Evolutionary conservation across 2,113 vertebrate species (phyloP).

Genomic region (Nibea albiflora): DNA sequence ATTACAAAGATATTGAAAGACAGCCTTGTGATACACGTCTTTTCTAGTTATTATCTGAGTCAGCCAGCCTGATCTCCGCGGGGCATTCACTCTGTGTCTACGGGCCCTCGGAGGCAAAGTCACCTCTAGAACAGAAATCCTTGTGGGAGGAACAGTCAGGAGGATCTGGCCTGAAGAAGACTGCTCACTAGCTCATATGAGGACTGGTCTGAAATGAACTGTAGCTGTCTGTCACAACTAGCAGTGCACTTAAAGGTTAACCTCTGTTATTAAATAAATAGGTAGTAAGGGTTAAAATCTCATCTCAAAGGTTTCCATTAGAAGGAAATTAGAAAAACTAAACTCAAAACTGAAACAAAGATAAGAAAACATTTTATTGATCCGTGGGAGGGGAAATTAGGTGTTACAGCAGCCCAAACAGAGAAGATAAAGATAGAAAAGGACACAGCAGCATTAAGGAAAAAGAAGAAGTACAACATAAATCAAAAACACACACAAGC

Average conservation of each 20-base stretch:
- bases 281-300: neutral
- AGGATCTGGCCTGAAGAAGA: neutral
- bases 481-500: neutral
- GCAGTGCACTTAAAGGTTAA: neutral
- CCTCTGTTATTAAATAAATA: neutral
- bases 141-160: neutral
- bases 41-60: neutral
- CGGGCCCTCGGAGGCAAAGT: constrained; percentile 25
- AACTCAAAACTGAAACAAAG: neutral
- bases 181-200: neutral
- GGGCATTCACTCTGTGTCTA: neutral
- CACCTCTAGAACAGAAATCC: constrained; percentile 47
- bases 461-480: neutral
- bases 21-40: neutral
- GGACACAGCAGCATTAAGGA: neutral
- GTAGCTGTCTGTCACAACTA: neutral
- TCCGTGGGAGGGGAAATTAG: neutral
- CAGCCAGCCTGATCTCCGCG: constrained; percentile 5
- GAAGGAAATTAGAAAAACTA: neutral
- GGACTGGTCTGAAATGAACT: constrained; percentile 2
- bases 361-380: neutral
- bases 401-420: neutral
- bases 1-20: neutral
- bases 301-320: neutral
- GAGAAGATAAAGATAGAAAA: constrained; percentile 1